A percentile compares a stretch with the other conserved stretches of the same genome.
phyloP scores from a whole-genome alignment of 2,888 invertebrate species.

The Linyphia triangularis region DNA sequence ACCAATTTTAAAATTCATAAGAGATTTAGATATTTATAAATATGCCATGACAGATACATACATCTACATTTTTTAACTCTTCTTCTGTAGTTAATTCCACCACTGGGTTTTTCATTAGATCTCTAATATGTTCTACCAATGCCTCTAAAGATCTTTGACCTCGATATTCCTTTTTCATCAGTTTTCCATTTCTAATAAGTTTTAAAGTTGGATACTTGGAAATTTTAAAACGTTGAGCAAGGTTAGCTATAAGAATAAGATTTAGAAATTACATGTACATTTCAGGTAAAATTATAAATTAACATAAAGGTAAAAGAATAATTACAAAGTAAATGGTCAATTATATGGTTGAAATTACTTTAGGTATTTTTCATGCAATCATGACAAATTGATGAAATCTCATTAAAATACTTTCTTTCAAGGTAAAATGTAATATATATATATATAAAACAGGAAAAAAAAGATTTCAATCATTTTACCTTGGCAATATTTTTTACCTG shows the following conservation, averaged over 20 bases:
- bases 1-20: too few relatives aligned
- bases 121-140: constrained; percentile 91
- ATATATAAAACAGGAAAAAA: too few relatives aligned
- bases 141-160: constrained; percentile 94
- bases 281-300: background rate
- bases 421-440: too few relatives aligned
- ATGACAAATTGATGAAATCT: too few relatives aligned
- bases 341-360: too few relatives aligned
- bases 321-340: too few relatives aligned
- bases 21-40: too few relatives aligned
- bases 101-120: constrained; percentile 92
- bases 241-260: constrained; percentile 82
- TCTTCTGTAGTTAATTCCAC: constrained; percentile 87
- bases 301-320: background rate
- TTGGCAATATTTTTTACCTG: too few relatives aligned
- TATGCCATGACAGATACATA: constrained; percentile 77
- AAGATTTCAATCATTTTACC: too few relatives aligned
- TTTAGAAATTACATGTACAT: background rate
- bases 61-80: constrained; percentile 87
- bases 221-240: constrained; percentile 95
- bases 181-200: constrained; percentile 92
- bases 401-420: too few relatives aligned
- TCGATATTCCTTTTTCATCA: constrained; percentile 93
- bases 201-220: constrained; percentile 99
- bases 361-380: too few relatives aligned